Evolutionary conservation across 2,888 invertebrate genomes (phyloP).

Genomic region (Sturmia bella): DNA sequence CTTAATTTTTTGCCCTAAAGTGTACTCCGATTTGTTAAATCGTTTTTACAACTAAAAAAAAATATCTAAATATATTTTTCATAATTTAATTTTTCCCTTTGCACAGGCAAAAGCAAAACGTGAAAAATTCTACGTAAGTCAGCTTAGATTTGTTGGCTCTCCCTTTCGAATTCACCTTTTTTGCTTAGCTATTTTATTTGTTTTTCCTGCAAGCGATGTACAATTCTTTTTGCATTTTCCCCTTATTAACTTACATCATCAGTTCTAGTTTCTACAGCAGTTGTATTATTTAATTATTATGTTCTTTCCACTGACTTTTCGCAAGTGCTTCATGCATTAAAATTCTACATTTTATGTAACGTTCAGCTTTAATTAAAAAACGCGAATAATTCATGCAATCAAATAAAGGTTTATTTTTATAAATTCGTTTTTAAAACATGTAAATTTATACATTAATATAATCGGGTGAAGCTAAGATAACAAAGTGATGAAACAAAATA

Average conservation of each 20-base stretch:
- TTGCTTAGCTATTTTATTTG: neutral
- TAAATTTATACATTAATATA: neutral
- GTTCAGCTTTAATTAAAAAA: conserved; percentile 10
- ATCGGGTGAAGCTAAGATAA: no score
- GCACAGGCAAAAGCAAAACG: no score
- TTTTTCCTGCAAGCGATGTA: neutral
- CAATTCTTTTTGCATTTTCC: neutral
- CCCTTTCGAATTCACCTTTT: neutral
- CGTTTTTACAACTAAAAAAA: neutral
- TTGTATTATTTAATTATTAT: neutral
- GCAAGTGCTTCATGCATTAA: neutral
- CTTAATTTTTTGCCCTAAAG: neutral
- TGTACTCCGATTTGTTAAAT: conserved; percentile 2
- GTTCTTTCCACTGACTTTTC: neutral
- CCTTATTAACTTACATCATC: neutral
- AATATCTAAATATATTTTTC: neutral
- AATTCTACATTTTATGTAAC: neutral
- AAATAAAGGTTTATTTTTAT: conserved; percentile 2
- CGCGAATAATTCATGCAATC: neutral
- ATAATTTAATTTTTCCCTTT: neutral
- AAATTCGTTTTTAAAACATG: neutral
- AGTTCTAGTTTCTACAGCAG: neutral
- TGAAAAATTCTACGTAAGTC: no score
- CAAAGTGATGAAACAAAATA: no score
- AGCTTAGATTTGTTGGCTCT: neutral